Evolutionary conservation across 2,888 invertebrate genomes (phyloP), one percentile per base, ranked within the genome.

Genomic region (Clepsis dumicolana): DNA sequence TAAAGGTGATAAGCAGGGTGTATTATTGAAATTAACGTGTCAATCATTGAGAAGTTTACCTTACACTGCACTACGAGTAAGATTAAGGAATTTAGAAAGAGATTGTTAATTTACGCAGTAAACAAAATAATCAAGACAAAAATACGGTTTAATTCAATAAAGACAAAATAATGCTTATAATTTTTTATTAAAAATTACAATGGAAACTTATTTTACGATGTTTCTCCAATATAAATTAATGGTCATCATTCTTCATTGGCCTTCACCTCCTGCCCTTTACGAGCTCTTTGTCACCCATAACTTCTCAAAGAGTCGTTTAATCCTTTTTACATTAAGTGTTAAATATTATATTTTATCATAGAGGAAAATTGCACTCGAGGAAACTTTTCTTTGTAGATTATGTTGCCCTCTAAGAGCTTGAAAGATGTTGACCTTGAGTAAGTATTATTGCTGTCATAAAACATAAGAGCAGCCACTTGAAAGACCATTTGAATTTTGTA

Each of bases 361-460:
- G 57, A 54, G 18, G 50, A 50, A 59, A 68, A 59, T 63, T 63
- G 67, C 57, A 63, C 67, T 63, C 63, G 41, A 63, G 67, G 67
- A 57, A 67, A 63, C 67, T 63, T 67, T 67, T 63, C 63, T 57
- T 67, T 57, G 63, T 63, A 35, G 63, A 57, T 67, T 63, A 67
- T 63, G 52, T 24, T 52, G 50, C 63, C 50, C 38, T 48, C 16
- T 62, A 44, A 62, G 18, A 56, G 16, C 27, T 50, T 35, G 48
- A 50, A 62, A 41, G 50, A 24, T 53, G 41, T 41, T n/a, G 54
- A 25, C 54, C 62, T 57, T 57, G 57, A n/a, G n/a, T n/a, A 67
- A 38, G 56, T 56, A 50, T 67, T 38, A 67, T 56, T 32, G 54
- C 54, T 61, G 61, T 35, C 32, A 54, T 66, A 66, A 66, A 66